Evolutionary conservation across 2,888 invertebrate species (phyloP), one percentile per base, ranked within the genome.

Genomic region (Apodemia duryi): DNA sequence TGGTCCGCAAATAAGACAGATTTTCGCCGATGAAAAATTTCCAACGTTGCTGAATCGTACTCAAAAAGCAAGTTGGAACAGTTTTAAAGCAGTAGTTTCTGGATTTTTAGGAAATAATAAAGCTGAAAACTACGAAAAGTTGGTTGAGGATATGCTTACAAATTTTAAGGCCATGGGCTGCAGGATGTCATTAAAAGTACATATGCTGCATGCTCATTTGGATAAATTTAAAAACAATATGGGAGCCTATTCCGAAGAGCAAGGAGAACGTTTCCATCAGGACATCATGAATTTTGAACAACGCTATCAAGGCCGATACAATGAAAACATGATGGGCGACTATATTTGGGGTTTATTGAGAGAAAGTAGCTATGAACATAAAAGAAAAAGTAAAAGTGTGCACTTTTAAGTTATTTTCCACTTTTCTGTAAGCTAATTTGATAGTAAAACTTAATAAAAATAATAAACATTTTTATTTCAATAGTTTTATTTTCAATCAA

Each of bases 161-260:
- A 66, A 64, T 63, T 68, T 67, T 60, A 63, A 63, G 51, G 52
- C 35, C 54, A 65, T 63, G 63, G 62, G 52, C 41, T 64, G 66
- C 64, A 64, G 62, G 46, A 66, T 65, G 65, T 54, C 49, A 60
- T 54, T 61, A 13, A 61, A 61, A 61, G 61, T 61, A 35, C 41
- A 35, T 38, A 61, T 69, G 46, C 46, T 46, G 46, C 46, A 46
- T 46, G 46, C 46, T 46, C 67, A 71, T 63, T 70, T 69, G 61
- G 71, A 71, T 74, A 76, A 72, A 69, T 71, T 68, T 70, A 69
- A 71, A 71, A 63, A 71, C 65, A 71, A 69, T 61, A 62, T 71
- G 67, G 67, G 69, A 64, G 69, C 67, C 43, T 70, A 71, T 69
- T 71, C 71, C 49, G 63, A 66, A 61, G 57, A 68, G 63, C 68